These are phyloP conservation scores for Copidosoma aretas DNA, from an alignment of 2,888 invertebrate species.

Conservation along the genomic window DNA sequence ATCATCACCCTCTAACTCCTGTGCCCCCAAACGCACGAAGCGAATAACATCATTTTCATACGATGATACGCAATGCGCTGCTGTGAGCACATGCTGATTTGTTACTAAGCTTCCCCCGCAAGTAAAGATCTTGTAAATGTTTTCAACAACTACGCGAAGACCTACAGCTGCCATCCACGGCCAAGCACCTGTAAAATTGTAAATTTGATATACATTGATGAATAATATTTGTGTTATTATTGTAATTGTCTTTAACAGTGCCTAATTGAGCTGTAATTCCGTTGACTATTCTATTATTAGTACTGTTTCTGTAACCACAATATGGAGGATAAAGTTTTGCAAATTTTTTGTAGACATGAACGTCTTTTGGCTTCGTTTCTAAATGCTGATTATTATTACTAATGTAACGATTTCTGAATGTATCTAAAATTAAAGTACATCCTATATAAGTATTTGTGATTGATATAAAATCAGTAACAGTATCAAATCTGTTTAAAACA, in stretches of 20 bases:
- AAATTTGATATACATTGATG: background rate
- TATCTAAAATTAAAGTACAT: too few relatives aligned
- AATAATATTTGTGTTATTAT: too few relatives aligned
- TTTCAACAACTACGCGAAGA: background rate
- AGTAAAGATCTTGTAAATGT: constrained; percentile 31
- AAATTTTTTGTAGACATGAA: too few relatives aligned
- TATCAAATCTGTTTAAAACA: too few relatives aligned
- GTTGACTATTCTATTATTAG: background rate
- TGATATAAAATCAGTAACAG: too few relatives aligned
- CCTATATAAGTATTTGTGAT: too few relatives aligned
- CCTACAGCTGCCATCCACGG: constrained; percentile 80
- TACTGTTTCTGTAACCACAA: background rate
- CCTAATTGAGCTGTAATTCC: background rate
- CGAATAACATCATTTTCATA: constrained; percentile 66
- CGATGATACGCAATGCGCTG: constrained; percentile 76
- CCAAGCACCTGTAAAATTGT: constrained; percentile 70
- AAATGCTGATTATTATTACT: too few relatives aligned
- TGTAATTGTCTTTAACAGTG: background rate
- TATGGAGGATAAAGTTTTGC: background rate
- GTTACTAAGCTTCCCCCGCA: constrained; percentile 78
- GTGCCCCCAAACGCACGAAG: constrained; percentile 78
- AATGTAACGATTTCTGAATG: too few relatives aligned
- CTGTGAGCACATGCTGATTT: constrained; percentile 76
- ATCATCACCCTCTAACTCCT: constrained; percentile 72
- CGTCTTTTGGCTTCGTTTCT: background rate